Conservation (phyloP, 2,888 invertebrate genomes). For the Ormyrus rosae region DNA sequence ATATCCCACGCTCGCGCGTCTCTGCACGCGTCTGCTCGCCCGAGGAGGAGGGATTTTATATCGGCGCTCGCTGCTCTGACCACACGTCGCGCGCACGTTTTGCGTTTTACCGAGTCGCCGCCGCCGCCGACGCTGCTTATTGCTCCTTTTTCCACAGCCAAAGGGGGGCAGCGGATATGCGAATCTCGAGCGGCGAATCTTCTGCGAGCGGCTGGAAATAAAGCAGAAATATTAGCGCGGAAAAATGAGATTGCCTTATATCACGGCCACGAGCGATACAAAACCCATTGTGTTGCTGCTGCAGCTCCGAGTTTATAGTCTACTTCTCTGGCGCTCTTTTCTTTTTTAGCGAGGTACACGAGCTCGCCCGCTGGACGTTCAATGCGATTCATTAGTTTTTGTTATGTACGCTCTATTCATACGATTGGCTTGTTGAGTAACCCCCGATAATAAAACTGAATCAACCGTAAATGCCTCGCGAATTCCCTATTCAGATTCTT, state of each 20-base stretch:
- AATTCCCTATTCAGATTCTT: neutral
- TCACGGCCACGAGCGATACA: neutral
- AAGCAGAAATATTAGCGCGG: constrained; percentile 27
- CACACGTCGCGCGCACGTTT: constrained; percentile 16
- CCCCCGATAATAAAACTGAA: neutral
- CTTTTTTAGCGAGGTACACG: neutral
- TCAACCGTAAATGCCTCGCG: neutral
- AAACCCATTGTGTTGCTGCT: neutral
- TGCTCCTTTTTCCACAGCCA: neutral
- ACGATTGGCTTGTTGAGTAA: neutral
- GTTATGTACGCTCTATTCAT: neutral
- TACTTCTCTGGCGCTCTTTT: too few relatives aligned
- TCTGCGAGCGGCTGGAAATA: neutral
- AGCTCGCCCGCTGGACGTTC: neutral
- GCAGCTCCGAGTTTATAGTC: neutral
- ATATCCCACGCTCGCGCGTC: neutral
- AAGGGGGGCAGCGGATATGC: constrained; percentile 3
- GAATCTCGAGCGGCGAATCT: neutral
- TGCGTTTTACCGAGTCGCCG: too few relatives aligned
- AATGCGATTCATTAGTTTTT: constrained; percentile 18
- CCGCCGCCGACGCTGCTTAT: too few relatives aligned
- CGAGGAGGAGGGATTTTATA: neutral
- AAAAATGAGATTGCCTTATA: constrained; percentile 20
- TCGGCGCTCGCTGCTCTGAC: constrained; percentile 7
- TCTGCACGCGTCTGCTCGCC: neutral